Conservation (phyloP, 2,797 vertebrate genomes). For the Micropoecilia bifurca region DNA sequence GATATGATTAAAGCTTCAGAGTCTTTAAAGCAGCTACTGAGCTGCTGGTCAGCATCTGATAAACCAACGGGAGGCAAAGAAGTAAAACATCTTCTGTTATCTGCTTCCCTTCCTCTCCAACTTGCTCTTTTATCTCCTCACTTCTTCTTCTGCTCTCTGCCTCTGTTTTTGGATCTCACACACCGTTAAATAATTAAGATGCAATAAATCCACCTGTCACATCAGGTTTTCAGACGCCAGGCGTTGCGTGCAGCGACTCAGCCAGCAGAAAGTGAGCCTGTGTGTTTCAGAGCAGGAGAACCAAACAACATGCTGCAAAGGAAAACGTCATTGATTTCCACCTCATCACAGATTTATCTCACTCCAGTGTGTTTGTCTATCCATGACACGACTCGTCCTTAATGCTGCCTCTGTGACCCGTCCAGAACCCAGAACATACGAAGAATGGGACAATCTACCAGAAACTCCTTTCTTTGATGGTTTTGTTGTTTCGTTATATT, state of each 20-base stretch:
- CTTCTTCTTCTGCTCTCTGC: constrained; percentile 5
- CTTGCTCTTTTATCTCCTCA: not conserved
- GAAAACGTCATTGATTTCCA: constrained; percentile 40
- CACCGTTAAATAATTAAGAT: constrained; percentile 70
- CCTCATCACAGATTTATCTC: constrained; percentile 19
- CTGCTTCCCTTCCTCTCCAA: not conserved
- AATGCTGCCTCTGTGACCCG: constrained; percentile 19
- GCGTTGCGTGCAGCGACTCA: constrained; percentile 3
- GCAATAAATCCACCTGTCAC: constrained; percentile 68
- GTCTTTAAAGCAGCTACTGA: not conserved
- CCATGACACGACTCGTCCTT: constrained; percentile 11
- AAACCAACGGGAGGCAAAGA: not conserved
- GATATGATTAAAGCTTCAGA: not conserved
- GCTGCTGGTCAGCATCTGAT: not conserved
- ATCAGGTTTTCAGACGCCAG: constrained; percentile 47
- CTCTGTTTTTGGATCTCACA: constrained; percentile 23
- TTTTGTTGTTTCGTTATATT: constrained; percentile 44
- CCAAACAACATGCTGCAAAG: constrained; percentile 4
- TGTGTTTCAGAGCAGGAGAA: not conserved
- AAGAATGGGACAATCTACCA: constrained; percentile 29
- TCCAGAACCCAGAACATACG: not conserved
- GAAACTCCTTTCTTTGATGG: constrained; percentile 34
- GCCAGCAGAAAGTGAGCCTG: constrained; percentile 4
- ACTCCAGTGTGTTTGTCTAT: constrained; percentile 33
- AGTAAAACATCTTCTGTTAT: not conserved